Evolutionary conservation across 2,797 vertebrate species (phyloP).

Genomic region (Emydoidea blandingii): DNA sequence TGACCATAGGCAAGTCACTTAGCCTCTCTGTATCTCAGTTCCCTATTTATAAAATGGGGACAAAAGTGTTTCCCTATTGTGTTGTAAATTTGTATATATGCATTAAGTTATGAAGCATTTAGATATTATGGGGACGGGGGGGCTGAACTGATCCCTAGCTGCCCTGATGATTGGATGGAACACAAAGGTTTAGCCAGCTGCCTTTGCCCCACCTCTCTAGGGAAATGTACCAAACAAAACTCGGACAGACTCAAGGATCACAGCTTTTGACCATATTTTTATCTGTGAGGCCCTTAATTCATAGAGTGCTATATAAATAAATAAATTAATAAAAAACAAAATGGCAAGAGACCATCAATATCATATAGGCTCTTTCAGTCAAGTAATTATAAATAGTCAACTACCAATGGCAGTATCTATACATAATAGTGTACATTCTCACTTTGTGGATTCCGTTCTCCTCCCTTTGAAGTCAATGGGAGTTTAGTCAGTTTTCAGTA

Average conservation of each 20-base stretch:
- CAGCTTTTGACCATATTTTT: neutral
- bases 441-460: neutral
- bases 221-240: conserved; percentile 3
- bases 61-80: neutral
- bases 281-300: neutral
- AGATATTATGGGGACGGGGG: neutral
- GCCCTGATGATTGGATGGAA: neutral
- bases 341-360: neutral
- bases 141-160: neutral
- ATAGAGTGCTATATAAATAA: neutral
- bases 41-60: neutral
- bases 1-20: neutral
- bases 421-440: accelerated
- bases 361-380: neutral
- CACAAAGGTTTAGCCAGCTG: neutral
- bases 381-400: too few relatives aligned
- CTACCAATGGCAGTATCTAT: accelerated
- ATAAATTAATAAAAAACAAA: neutral
- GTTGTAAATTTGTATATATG: neutral
- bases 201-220: neutral
- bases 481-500: neutral
- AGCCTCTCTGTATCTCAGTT: neutral
- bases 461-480: neutral
- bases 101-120: neutral
- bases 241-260: neutral